Conservation (phyloP, 1,140 invertebrate species). For the Drepana arcuata region DNA sequence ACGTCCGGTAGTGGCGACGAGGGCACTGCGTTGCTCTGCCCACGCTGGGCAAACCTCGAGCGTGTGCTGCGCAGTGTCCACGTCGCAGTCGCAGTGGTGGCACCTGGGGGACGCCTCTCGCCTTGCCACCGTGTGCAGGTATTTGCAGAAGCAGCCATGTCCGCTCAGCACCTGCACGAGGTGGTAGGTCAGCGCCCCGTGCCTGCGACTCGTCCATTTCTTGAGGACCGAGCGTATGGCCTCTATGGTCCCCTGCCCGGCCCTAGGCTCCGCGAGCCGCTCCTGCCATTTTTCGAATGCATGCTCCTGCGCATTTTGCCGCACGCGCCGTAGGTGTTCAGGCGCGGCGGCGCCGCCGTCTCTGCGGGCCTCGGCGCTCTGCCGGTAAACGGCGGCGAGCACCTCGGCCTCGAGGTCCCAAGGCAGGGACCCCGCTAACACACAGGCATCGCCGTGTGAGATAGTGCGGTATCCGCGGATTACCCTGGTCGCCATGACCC, state of each 20-base stretch:
- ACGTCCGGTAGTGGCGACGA: too few species aligned
- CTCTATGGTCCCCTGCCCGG: neutral
- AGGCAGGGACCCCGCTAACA: too few species aligned
- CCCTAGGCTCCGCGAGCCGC: neutral
- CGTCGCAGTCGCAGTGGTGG: neutral
- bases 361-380: too few species aligned
- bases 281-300: neutral
- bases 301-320: too few species aligned
- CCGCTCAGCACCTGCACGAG: neutral
- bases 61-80: too few species aligned
- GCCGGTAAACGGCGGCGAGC: too few species aligned
- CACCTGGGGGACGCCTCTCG: neutral
- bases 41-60: too few species aligned
- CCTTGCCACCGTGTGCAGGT: neutral
- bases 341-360: too few species aligned
- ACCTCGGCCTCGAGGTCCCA: slow-evolving; percentile 5
- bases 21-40: too few species aligned
- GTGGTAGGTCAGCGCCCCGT: neutral
- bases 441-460: too few species aligned
- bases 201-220: neutral
- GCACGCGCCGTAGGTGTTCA: too few species aligned
- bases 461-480: slow-evolving; percentile 13
- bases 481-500: slow-evolving; percentile 11
- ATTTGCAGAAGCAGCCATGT: neutral
- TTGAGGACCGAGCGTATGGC: neutral